Percentiles rank a stretch among this genome's conserved stretches.
Evolutionary conservation across 2,797 vertebrate species (phyloP).

Genomic region (Xyrichtys novacula): DNA sequence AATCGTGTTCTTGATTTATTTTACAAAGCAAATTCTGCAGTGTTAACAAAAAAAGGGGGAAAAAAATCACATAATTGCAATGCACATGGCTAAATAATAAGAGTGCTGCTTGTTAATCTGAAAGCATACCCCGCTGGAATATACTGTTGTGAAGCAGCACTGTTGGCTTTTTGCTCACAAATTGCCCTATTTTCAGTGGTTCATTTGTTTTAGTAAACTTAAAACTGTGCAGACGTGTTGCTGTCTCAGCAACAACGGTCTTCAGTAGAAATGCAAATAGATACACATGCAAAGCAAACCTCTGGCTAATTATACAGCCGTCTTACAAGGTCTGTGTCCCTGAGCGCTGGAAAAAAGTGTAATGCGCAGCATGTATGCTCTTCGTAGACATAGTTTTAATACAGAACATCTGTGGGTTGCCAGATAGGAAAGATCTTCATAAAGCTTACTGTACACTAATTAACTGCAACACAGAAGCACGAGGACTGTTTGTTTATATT

Average conservation of each 20-base stretch:
- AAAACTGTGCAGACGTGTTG: slow-evolving; percentile 71
- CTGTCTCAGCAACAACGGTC: slow-evolving; percentile 84
- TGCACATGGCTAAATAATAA: slow-evolving; percentile 76
- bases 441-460: slow-evolving; percentile 73
- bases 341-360: slow-evolving; percentile 73
- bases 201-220: slow-evolving; percentile 79
- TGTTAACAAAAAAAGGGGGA: slow-evolving; percentile 72
- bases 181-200: slow-evolving; percentile 85
- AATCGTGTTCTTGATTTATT: slow-evolving; percentile 74
- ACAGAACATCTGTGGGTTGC: slow-evolving; percentile 56
- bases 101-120: slow-evolving; percentile 71
- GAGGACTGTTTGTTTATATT: slow-evolving; percentile 53
- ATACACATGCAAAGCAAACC: slow-evolving; percentile 85
- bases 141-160: slow-evolving; percentile 68
- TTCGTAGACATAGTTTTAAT: slow-evolving; percentile 53
- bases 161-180: slow-evolving; percentile 87
- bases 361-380: slow-evolving; percentile 68
- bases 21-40: slow-evolving; percentile 79
- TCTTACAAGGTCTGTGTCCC: slow-evolving; percentile 79
- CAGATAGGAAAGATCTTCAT: slow-evolving; percentile 55
- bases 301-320: slow-evolving; percentile 82
- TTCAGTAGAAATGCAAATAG: slow-evolving; percentile 85
- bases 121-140: slow-evolving; percentile 74
- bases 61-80: slow-evolving; percentile 73
- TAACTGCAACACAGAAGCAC: slow-evolving; percentile 63